Evolutionary conservation across 2,113 vertebrate species (phyloP).

Genomic region (Fulmarus glacialis): DNA sequence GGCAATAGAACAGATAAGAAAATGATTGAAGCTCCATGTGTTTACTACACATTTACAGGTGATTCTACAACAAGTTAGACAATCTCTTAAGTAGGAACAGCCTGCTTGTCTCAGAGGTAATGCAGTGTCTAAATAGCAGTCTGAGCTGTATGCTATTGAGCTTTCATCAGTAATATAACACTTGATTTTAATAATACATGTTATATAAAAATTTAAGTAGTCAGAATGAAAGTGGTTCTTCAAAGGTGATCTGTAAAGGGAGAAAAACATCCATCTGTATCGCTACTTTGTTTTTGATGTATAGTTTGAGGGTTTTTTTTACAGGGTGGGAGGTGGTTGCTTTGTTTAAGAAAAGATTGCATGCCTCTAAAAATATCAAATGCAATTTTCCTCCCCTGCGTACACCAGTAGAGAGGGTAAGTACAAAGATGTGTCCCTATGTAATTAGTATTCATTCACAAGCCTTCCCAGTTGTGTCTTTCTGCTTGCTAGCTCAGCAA

Average conservation of each 20-base stretch:
- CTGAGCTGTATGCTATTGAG: neutral
- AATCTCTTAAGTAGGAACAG: neutral
- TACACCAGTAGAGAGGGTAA: neutral
- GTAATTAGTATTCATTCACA: neutral
- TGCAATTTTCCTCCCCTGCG: neutral
- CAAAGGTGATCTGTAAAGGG: neutral
- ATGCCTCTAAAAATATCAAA: neutral
- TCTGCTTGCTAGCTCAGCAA: neutral
- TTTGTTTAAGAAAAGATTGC: neutral
- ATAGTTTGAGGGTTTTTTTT: neutral
- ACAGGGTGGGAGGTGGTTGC: neutral
- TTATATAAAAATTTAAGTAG: neutral
- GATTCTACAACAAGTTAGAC: neutral
- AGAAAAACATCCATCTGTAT: neutral
- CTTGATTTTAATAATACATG: neutral
- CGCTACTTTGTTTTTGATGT: neutral
- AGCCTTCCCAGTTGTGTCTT: neutral
- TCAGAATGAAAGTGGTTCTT: neutral
- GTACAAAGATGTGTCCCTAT: neutral
- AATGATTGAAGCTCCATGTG: neutral
- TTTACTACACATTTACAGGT: neutral
- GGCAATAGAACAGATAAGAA: slow-evolving; percentile 2
- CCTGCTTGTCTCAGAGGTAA: neutral
- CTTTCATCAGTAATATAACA: neutral
- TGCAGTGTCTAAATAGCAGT: neutral